Evolutionary conservation across 1,140 invertebrate genomes (phyloP), one percentile per base, ranked within the genome.

Genomic region (Drosophila nebulosa): DNA sequence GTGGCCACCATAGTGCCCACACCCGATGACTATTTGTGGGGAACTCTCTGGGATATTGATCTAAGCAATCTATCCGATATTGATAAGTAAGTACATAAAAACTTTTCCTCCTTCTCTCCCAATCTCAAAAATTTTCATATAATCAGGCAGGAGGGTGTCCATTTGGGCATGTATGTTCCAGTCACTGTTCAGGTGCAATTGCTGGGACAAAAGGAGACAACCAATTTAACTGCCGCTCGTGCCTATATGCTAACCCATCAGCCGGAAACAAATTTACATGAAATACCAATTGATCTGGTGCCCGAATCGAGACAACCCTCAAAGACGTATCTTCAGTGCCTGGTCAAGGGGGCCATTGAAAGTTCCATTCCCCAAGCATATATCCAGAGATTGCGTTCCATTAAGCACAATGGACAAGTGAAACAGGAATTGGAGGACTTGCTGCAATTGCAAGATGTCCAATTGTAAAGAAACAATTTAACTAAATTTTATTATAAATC

Each of bases 271-370:
- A 75, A 78, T 57, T 30, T 75, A 9, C 66, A 74, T 24, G 27
- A 64, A 2, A 3, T 65, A 22, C 18, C 9, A 3, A n/a, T 9
- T 1, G 63, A 65, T 10, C 22, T 66, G 2, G 32, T 91, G 3
- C 64, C 84, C 0, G 39, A 58, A 3, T 60, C 58, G 1, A 64
- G 90, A 4, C 74, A 84, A 32, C 90, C 90, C 1, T 91, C 90
- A 2, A 80, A 74, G 26, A 91, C 90, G 0, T 91, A 91, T 67
- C 63, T 91, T 0, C 74, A 88, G 51, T 90, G 89, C 3, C 57
- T 91, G 4, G 74, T 91, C 0, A 78, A 90, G 30, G 90, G 90
- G 0, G 90, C 90, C 22, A 66, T 79, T 4, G 84, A 91, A 61
- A 84, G 80, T 1, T 74, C 63, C 4, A 56, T 91, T 7, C 86